phyloP scores from a whole-genome alignment of 1,140 invertebrate genomes.

The Charaxes varanes region DNA sequence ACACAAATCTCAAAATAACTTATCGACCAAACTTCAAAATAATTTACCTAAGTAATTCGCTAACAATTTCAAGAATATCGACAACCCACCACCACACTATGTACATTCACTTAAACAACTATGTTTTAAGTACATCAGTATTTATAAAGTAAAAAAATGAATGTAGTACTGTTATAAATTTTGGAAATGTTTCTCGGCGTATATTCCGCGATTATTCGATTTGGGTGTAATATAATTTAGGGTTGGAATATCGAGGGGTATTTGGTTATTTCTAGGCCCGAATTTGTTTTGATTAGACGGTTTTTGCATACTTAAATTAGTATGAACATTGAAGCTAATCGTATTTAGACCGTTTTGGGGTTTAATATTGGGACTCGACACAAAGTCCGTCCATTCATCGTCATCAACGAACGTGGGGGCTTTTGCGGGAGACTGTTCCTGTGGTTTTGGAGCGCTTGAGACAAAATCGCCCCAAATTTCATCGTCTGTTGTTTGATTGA shows the following conservation, averaged over 20 bases:
- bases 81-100: constrained; percentile 54
- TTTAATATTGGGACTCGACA: constrained; percentile 72
- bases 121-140: constrained; percentile 32
- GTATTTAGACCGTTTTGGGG: constrained; percentile 60
- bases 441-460: constrained; percentile 65
- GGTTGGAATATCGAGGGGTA: constrained; percentile 50
- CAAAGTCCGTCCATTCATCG: constrained; percentile 79
- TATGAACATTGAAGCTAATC: constrained; percentile 62
- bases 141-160: constrained; percentile 19
- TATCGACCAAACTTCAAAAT: constrained; percentile 1
- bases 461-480: constrained; percentile 78
- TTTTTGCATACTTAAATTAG: constrained; percentile 53
- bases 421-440: constrained; percentile 40
- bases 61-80: constrained; percentile 21
- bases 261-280: constrained; percentile 36
- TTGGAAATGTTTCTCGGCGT: constrained; percentile 61
- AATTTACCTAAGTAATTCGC: constrained; percentile 5
- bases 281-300: constrained; percentile 33
- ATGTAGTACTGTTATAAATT: constrained; percentile 63
- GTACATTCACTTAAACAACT: constrained; percentile 38
- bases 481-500: constrained; percentile 60
- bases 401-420: constrained; percentile 57
- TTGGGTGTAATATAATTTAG: constrained; percentile 65
- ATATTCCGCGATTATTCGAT: constrained; percentile 35
- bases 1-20: too few relatives aligned